Evolutionary conservation across 2,888 invertebrate species (phyloP), one percentile per base, ranked within the genome.

Genomic region (Agrypnus murinus): DNA sequence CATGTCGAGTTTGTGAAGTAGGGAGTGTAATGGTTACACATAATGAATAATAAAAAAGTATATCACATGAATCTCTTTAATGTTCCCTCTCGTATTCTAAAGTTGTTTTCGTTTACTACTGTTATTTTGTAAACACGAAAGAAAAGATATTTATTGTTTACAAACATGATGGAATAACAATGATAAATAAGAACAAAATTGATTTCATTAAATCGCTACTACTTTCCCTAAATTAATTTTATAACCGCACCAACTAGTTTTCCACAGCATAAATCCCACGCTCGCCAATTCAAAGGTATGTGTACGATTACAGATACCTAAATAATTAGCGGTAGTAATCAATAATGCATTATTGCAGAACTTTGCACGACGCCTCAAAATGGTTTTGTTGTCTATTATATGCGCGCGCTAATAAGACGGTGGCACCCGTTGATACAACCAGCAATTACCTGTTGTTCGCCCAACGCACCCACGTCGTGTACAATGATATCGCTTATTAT

Each of bases 241-340:
- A n/a, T n/a, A 43, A 43, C 43, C 4, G 43, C 15, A 15, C 31
- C 31, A 50, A 31, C 19, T 46, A 10, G n/a, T n/a, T n/a, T n/a
- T n/a, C n/a, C n/a, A n/a, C n/a, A n/a, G n/a, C n/a, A n/a, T 15
- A 43, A 50, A n/a, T 50, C 50, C 50, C 50, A 50, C 50, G 50
- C 50, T 50, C 31, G 12, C 3, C 14, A 25, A 50, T 50, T 31
- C 10, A 50, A 50, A 19, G 50, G 12, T 31, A 31, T 31, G 46
- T 31, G 14, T n/a, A n/a, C 50, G 12, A 31, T 50, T 50, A 31
- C n/a, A 50, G 32, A 32, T 17, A 32, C 9, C 10, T 50, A 25
- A 31, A 50, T 50, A 50, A 50, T 50, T 50, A 50, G 50, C 32
- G 12, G 25, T 32, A 19, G 31, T 50, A 50, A 50, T 50, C 32